Evolutionary conservation across 2,113 vertebrate genomes (phyloP).

Genomic region (Oreochromis spilurus): DNA sequence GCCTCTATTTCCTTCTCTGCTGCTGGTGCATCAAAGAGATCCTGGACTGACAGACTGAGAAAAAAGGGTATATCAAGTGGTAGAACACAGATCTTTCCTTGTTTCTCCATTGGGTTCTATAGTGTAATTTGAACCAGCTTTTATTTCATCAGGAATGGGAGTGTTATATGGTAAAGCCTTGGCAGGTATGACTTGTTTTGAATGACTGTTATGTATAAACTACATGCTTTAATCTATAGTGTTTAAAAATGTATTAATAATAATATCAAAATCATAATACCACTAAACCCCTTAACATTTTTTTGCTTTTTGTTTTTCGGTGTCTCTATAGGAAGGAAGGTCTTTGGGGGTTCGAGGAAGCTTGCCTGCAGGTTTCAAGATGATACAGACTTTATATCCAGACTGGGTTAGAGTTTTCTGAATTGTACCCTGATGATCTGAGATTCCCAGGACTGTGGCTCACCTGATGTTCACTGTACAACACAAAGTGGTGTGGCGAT

Average conservation of each 20-base stretch:
- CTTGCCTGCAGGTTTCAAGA: not conserved
- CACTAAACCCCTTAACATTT: not conserved
- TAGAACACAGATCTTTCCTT: slow-evolving; percentile 9
- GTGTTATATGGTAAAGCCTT: slow-evolving; percentile 12
- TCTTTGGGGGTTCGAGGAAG: slow-evolving; percentile 1
- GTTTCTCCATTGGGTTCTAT: not conserved
- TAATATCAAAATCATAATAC: not conserved
- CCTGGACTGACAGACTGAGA: slow-evolving; percentile 74
- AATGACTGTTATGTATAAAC: not conserved
- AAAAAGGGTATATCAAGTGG: slow-evolving; percentile 1
- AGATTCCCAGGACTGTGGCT: not conserved
- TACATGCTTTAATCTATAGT: not conserved
- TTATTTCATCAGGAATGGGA: slow-evolving; percentile 19
- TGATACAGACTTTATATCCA: not conserved
- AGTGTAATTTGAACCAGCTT: slow-evolving; percentile 15
- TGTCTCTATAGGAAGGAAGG: slow-evolving; percentile 1
- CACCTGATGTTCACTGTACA: not conserved
- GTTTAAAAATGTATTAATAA: not conserved
- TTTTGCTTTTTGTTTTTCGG: not conserved
- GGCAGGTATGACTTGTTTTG: slow-evolving; percentile 30
- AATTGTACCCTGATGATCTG: not conserved
- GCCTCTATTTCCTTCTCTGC: slow-evolving; percentile 84
- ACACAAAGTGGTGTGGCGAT: slow-evolving; percentile 13
- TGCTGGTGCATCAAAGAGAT: slow-evolving; percentile 91
- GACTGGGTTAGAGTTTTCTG: not conserved